Evolutionary conservation across 2,888 invertebrate species (phyloP), one percentile per base, ranked within the genome.

Genomic region (Chrysolina americana): DNA sequence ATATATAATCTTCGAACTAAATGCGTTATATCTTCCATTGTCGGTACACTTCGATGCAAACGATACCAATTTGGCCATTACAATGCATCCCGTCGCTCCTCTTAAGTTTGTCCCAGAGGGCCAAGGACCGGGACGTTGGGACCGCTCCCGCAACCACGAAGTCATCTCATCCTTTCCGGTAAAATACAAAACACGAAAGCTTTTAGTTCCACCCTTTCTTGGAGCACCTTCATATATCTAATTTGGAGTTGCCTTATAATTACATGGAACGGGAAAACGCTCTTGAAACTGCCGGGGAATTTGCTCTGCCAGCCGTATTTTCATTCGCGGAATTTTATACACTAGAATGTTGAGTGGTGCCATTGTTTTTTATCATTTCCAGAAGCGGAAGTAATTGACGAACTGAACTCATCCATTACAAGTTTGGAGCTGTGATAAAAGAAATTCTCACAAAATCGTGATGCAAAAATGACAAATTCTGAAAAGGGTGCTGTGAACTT

Each of bases 121-220:
- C 19, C 53, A 5, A 4, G 53, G 11, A 10, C 11, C n/a, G n/a
- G n/a, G n/a, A n/a, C n/a, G n/a, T n/a, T n/a, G 53, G 53, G 53
- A 53, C 19, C 9, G 50, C 6, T 53, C 50, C 19, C 19, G 17
- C 21, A 53, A 59, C 59, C 59, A 15, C 59, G 23, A 8, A 28
- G 59, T 36, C 28, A 59, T 66, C 53, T 21, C 17, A 21, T 21
- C 41, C 23, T 50, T 48, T 50, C 36, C 41, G 19, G 23, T 41
- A 17, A 41, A 23, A 68, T 53, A 28, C 21, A 68, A 41, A 68
- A 48, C 68, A 48, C 68, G 28, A 53, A 53, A 68, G 68, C 68
- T 68, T 68, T 68, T 53, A 68, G 68, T 68, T 41, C 15, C 68
- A 50, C 53, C 68, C 53, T 68, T 53, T 44, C 53, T 50, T 53